Evolutionary conservation across 2,113 vertebrate species (phyloP), one percentile per base, ranked within the genome.

Genomic region (Rhabdomys dilectus): DNA sequence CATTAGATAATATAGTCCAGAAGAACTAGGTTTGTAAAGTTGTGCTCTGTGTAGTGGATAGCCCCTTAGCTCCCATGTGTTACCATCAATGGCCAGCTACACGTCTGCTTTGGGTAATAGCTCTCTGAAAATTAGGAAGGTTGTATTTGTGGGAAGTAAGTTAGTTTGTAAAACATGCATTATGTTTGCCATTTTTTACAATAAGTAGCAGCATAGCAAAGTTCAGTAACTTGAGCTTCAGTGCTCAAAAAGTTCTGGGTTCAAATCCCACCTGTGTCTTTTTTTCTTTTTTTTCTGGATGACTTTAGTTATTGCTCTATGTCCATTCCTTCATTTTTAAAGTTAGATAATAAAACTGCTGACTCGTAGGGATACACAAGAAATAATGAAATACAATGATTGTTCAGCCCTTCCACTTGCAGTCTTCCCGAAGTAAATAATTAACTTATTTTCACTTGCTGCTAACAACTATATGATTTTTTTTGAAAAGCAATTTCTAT

Each of bases 61-160:
- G 36, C 51, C n/a, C 39, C 34, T 8, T 22, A 31, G 21, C 11
- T 17, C 64, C 68, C 8, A 0, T 3, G 22, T 66, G 0, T 75
- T 15, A 9, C 2, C 1, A 2, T 78, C 77, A 21, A 0, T 17
- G 62, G 5, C 19, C n/a, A 5, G n/a, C 34, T 13, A 45, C 13
- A 4, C 1, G 0, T 24, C 64, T n/a, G 1, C 8, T 24, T 53
- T 0, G 56, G 9, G 3, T 48, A 15, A 29, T 56, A 10, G 2
- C 56, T 70, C 29, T 42, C 45, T 17, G 72, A 53, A 80, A 66
- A 22, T 66, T 45, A 51, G 48, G 48, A 68, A 7, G 5, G 58
- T 73, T 7, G 76, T 45, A 42, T 39, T 85, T 56, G 42, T 68
- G 70, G 62, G 94, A 60, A 75, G 51, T 80, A 42, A 75, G 29